These are phyloP conservation scores for Sinocyclocheilus maitianheensis DNA, from an alignment of 2,113 vertebrate genomes.

Conservation along the genomic window DNA sequence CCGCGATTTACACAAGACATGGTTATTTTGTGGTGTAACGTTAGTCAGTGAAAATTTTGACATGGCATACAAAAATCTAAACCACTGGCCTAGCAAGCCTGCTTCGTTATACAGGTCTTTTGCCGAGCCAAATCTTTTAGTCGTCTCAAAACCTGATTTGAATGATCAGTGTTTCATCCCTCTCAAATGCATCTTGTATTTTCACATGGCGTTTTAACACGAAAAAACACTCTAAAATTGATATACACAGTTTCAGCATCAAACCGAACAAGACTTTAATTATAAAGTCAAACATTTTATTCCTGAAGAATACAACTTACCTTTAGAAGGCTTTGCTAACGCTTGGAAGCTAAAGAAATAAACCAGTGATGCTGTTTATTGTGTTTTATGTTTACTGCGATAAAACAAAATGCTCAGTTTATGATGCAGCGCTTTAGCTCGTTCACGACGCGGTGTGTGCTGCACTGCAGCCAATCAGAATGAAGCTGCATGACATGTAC, in stretches of 20 bases:
- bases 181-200: background rate
- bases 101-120: background rate
- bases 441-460: background rate
- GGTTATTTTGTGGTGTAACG: background rate
- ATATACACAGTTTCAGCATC: background rate
- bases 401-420: background rate
- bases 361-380: background rate
- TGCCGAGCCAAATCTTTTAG: background rate
- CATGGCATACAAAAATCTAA: background rate
- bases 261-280: background rate
- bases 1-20: background rate
- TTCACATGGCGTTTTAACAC: background rate
- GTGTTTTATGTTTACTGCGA: background rate
- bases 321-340: background rate
- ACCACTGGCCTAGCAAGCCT: background rate
- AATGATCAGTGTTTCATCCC: background rate
- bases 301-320: slow-evolving; percentile 5
- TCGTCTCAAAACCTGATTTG: background rate
- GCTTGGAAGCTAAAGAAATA: background rate
- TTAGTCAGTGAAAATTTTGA: background rate
- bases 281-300: background rate
- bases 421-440: background rate
- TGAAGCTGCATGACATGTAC: background rate
- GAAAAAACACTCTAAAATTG: background rate
- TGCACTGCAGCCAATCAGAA: slow-evolving; percentile 25